phyloP scores from a whole-genome alignment of 2,797 vertebrate species.

The Phrynocephalus forsythii region DNA sequence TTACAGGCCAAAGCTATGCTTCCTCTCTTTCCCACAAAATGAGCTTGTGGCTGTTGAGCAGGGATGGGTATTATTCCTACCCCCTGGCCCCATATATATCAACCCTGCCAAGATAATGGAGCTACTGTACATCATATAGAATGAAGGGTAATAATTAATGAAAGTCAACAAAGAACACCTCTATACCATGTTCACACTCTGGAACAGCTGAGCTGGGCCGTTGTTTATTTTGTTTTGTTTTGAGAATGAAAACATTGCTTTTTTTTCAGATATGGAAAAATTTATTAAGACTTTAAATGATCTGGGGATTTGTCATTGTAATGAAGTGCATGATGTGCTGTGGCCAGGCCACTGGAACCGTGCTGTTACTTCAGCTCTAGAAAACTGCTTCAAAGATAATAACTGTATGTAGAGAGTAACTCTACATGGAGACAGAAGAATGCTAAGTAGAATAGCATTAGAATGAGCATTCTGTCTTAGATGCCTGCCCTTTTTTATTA shows the following conservation, averaged over 20 bases:
- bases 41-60: not conserved
- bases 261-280: not conserved
- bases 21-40: not conserved
- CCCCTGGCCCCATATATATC: not conserved
- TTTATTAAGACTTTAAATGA: not conserved
- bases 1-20: not conserved
- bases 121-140: not conserved
- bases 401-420: not conserved
- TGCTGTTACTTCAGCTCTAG: conserved; percentile 1
- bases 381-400: not conserved
- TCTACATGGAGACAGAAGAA: not conserved
- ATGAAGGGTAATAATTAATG: not conserved
- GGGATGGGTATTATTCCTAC: not conserved
- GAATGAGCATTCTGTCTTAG: not conserved
- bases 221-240: not conserved
- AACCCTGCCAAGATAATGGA: not conserved
- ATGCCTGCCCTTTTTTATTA: not conserved
- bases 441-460: not conserved
- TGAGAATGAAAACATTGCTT: not conserved
- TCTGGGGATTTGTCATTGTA: not conserved
- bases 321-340: not conserved
- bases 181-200: not conserved
- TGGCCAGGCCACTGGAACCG: not conserved
- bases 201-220: no score
- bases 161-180: no score